These are phyloP conservation scores for Melospiza melodia DNA, from an alignment of 2,113 vertebrate species.

Conservation along the genomic window DNA sequence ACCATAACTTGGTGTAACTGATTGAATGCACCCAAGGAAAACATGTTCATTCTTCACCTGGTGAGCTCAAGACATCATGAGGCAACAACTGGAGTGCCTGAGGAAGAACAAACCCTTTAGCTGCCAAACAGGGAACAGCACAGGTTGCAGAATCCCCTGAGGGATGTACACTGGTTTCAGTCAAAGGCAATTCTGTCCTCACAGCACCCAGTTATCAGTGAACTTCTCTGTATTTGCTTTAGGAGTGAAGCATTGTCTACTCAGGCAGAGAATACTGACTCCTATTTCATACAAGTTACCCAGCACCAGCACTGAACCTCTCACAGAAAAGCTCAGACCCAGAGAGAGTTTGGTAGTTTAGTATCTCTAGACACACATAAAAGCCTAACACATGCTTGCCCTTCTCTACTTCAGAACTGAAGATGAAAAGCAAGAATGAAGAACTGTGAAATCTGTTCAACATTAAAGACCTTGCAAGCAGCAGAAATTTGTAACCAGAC, in stretches of 20 bases:
- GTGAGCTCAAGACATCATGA: background rate
- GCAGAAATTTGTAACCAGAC: background rate
- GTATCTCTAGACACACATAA: background rate
- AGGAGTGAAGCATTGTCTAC: background rate
- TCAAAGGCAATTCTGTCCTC: background rate
- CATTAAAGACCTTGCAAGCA: background rate
- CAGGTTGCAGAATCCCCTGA: background rate
- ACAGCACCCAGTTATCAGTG: background rate
- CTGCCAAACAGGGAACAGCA: background rate
- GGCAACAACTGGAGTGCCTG: background rate
- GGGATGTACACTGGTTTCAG: background rate
- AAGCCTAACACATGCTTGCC: background rate
- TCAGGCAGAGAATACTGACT: background rate
- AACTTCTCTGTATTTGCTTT: background rate
- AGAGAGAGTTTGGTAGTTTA: background rate
- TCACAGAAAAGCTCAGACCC: background rate
- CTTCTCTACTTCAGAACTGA: background rate
- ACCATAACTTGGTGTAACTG: background rate
- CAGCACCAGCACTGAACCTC: background rate
- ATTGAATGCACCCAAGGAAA: background rate
- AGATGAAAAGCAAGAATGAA: background rate
- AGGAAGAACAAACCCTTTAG: background rate
- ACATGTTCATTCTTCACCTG: background rate
- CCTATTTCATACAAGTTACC: background rate
- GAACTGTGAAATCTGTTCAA: background rate